These are phyloP conservation scores for Bergia sp. DNA, from an alignment of 92 coral and sea anemone genomes.

Conservation along the genomic window DNA sequence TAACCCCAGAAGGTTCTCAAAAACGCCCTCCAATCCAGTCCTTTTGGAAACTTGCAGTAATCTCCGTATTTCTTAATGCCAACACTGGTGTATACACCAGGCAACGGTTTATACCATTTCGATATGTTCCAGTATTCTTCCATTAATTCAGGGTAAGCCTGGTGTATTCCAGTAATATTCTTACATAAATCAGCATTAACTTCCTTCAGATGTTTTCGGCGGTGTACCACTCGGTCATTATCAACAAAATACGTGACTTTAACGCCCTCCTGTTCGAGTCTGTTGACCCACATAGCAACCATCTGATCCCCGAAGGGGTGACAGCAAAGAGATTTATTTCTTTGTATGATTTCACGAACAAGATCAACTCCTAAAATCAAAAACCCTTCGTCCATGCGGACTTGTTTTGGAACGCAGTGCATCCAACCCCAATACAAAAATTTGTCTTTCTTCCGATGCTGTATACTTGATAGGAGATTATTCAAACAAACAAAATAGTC, in stretches of 20 bases:
- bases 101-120: constrained; percentile 22
- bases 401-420: constrained; percentile 48
- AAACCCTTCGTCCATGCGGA: constrained; percentile 62
- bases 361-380: constrained; percentile 48
- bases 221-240: constrained; percentile 48
- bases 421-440: constrained; percentile 61
- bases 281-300: constrained; percentile 63
- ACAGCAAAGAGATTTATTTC: constrained; percentile 58
- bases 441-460: constrained; percentile 54
- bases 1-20: constrained; percentile 45
- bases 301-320: constrained; percentile 60
- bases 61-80: constrained; percentile 35
- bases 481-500: constrained; percentile 68
- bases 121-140: constrained; percentile 54
- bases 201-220: constrained; percentile 1
- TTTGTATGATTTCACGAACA: constrained; percentile 46
- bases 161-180: constrained; percentile 48
- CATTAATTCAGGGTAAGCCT: constrained; percentile 51
- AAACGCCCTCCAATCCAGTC: constrained; percentile 51
- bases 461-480: constrained; percentile 45
- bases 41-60: constrained; percentile 49
- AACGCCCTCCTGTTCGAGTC: constrained; percentile 48
- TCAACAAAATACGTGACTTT: constrained; percentile 59
- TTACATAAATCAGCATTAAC: constrained; percentile 15
- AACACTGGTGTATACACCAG: not conserved